phyloP scores from a whole-genome alignment of 2,797 vertebrate genomes.

The Melanogrammus aeglefinus region DNA sequence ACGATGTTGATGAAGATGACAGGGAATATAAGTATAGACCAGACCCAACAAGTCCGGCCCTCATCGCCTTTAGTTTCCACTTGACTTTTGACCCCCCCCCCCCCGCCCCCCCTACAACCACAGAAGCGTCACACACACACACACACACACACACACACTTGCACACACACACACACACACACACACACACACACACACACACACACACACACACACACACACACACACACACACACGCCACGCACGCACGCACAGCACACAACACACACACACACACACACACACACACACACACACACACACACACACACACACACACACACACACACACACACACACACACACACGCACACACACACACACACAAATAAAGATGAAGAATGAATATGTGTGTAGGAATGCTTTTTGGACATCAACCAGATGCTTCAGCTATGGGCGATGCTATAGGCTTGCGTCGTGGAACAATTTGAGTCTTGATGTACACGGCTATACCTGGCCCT shows the following conservation, averaged over 20 bases:
- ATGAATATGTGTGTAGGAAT: background rate
- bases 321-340: background rate
- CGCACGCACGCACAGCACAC: too few species aligned
- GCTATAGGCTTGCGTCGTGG: constrained; percentile 4
- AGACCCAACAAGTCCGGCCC: constrained; percentile 36
- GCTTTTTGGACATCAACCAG: background rate
- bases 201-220: background rate
- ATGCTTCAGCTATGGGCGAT: constrained; percentile 10
- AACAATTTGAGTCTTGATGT: constrained; percentile 46
- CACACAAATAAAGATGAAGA: background rate
- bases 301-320: background rate
- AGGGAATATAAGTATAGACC: constrained; percentile 23
- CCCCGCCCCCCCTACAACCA: constrained; percentile 2
- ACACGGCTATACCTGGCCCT: constrained; percentile 38
- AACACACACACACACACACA: background rate
- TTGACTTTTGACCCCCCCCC: constrained; percentile 32
- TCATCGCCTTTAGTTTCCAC: constrained; percentile 41
- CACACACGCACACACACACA: constrained; percentile 3
- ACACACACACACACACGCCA: constrained; percentile 2
- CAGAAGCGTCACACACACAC: background rate
- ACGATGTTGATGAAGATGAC: background rate
- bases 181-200: background rate
- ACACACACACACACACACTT: background rate
- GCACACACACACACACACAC: background rate
- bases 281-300: background rate